Evolutionary conservation across 2,797 vertebrate genomes (phyloP), one percentile per base, ranked within the genome.

Genomic region (Sebastes itinus): DNA sequence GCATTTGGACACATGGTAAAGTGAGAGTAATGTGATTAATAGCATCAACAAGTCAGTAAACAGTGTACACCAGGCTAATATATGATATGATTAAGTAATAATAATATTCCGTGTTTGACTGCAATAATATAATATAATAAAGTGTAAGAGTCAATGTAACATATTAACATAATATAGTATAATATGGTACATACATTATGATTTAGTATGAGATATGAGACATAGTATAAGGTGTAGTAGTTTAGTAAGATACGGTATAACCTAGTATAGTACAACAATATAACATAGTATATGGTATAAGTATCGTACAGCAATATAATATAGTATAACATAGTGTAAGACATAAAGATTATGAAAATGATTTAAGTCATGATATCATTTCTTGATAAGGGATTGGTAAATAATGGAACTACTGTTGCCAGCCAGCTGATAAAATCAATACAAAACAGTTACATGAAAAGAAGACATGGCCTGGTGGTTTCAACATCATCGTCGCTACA

Each of bases 61-160:
- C 38, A 38, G 5, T 38, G 38, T 38, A 38, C 12, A 4, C 6
- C 3, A 58, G 55, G 1, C 1, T 59, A 5, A 33, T 33, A n/a
- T 61, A 6, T 10, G 1, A 42, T 16, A 1, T 42, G 38, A 32
- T 11, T 60, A 6, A 30, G 8, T 9, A 60, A 30, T 30, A 56
- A 1, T 1, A 60, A 30, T 30, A 56, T 23, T 1, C 23, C 4
- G 23, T 25, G 1, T 56, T 56, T 56, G n/a, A 23, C 22, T 22
- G 5, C 22, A 23, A 2, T 42, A 27, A 27, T 27, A 27, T 58
- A 58, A 58, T 58, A 2, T 1, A 1, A 25, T 56, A 11, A 10
- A 5, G 12, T 55, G 22, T 0, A 54, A 54, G 8, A 0, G 4
- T 46, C 42, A 55, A 0, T 13, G 11, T 55, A 25, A 0, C 0